Base-by-base conservation (phyloP, 2,888 invertebrate genomes). In the Ptychoptera albimana region DNA sequence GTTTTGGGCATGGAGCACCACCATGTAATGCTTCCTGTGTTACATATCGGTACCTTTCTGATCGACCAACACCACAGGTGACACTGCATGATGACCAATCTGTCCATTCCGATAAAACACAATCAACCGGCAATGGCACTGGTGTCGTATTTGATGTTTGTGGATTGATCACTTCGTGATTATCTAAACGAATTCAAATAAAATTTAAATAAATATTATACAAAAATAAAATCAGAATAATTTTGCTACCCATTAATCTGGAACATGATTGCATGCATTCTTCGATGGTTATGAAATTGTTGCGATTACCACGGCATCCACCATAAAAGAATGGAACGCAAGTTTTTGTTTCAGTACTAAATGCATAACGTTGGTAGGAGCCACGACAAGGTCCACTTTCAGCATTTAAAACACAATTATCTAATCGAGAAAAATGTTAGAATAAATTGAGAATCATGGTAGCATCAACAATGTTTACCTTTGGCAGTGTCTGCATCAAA, bases 301-400 rank as follows among this genome's bases (percentile, higher is more conserved):
- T 96, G 55, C 77, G 74, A 64, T 87, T 92, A 36, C 94, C 94
- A 46, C 89, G 74, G 52, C 87, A 88, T 37, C 87, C 87, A 36
- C 92, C 88, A 67, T 88, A 97, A 44, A 73, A 72, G 68, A 97
- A 97, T 44, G 84, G 77, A 45, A 81, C 73, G 63, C 97, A 97
- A 68, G 76, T 80, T 46, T 79, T 72, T 56, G 77, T 78, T 44
- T 66, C 64, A 0, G 75, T 62, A 57, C 84, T 81, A 69, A 83
- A 98, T 50, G 84, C 80, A 82, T 88, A 98, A 46, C 94, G 77
- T 54, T 79, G 77, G 66, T 86, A 91, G 56, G 75, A 73, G 1
- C 88, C 93, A 46, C 84, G 76, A 61, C 97, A 97, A 2, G 88
- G 88, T 1, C 96, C 97, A 29, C 69, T 65, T 52, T 87, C 83